Percentiles rank a stretch among this genome's conserved stretches.
Evolutionary conservation across 2,888 invertebrate species (phyloP).

Genomic region (Cartodere bifasciata): DNA sequence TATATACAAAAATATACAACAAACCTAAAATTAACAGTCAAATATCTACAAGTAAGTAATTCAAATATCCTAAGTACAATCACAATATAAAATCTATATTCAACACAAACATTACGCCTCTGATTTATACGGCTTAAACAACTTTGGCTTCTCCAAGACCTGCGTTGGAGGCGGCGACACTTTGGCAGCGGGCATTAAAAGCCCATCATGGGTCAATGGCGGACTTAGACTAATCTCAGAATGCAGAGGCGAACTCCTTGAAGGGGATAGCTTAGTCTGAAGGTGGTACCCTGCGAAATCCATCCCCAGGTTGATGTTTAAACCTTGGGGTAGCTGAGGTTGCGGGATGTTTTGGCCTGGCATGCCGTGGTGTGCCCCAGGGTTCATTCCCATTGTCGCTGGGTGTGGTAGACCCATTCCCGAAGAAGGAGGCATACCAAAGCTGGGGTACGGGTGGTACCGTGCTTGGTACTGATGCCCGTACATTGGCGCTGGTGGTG

Average conservation of each 20-base stretch:
- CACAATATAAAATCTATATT: too few species aligned
- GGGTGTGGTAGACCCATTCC: conserved; percentile 35
- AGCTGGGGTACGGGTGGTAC: conserved; percentile 36
- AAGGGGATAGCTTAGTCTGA: conserved; percentile 21
- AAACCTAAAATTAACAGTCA: too few species aligned
- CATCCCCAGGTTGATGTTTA: conserved; percentile 25
- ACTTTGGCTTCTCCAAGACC: conserved; percentile 42
- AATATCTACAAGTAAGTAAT: too few species aligned
- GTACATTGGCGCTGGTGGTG: conserved; percentile 43
- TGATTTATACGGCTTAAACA: conserved; percentile 66
- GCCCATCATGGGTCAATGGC: conserved; percentile 25
- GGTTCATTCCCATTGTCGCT: conserved; percentile 21
- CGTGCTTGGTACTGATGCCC: conserved; percentile 40
- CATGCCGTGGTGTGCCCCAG: conserved; percentile 23
- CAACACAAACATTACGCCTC: conserved; percentile 31
- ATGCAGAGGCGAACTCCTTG: conserved; percentile 27
- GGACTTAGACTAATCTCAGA: conserved; percentile 34
- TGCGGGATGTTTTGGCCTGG: conserved; percentile 32
- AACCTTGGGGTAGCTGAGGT: conserved; percentile 22
- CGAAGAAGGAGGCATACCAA: conserved; percentile 35
- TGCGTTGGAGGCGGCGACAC: conserved; percentile 28
- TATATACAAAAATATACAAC: too few species aligned
- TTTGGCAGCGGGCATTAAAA: conserved; percentile 28
- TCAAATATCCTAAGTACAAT: too few species aligned
- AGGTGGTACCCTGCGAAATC: conserved; percentile 21